Base-by-base conservation (phyloP, 1,140 invertebrate species). In the Meloidogyne hapla region DNA sequence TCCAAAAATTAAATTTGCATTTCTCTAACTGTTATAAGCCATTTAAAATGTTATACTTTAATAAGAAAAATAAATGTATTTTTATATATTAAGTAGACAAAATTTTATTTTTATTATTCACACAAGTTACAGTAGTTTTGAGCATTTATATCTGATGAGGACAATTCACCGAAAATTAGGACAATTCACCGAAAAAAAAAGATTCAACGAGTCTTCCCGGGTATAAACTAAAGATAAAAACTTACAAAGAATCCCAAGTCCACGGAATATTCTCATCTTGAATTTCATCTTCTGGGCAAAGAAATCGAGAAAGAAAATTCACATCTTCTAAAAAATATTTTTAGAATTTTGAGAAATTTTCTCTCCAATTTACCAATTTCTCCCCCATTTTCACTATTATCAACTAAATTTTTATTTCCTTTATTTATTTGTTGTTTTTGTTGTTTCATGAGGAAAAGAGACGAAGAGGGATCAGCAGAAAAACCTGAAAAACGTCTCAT, bases 171-270 rank as follows among this genome's bases (percentile, higher is more conserved):
- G 33, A 33, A 33, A 33, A 33, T 33, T 33, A 33, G n/a, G 33
- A 33, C 33, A 33, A 33, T 33, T 33, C 33, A 33, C 33, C 33
- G 33, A 33, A 33, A 5, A 5, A 8, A 5, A 3, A 1, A 2
- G 33, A 5, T 2, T 33, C 9, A 33, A 5, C 8, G 33, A 33
- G 33, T 48, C 0, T 18, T 3, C 13, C 3, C 2, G 0, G 13
- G 2, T 18, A 18, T 18, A 15, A 15, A 48, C 45, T 18, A 15
- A 42, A 42, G 2, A 10, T 42, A 10, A 42, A 12, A 10, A 56
- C n/a, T 26, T 64, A 77, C 74, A 77, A 78, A 25, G 64, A 77
- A 21, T 77, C 76, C 76, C 76, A 77, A 21, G 77, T 77, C 76
- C 76, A 77, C n/a, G 76, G 70, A 42, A 77, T 75, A 62, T 42